Percentiles rank a stretch among this genome's conserved stretches.
phyloP scores from a whole-genome alignment of 2,113 vertebrate genomes.

The Muntiacus muntjak region DNA sequence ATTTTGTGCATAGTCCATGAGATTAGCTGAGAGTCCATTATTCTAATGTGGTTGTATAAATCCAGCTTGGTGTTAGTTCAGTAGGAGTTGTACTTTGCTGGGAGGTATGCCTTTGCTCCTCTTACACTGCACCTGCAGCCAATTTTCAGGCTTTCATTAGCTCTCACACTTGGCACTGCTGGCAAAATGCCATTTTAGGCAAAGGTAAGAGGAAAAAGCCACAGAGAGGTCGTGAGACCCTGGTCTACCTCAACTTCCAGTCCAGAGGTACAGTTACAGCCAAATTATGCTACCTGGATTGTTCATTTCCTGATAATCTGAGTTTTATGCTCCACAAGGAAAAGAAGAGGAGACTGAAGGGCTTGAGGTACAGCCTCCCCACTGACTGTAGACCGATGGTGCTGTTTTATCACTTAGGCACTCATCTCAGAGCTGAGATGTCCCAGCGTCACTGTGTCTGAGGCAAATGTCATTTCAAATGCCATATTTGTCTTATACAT shows the following conservation, averaged over 20 bases:
- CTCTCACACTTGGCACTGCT: not conserved
- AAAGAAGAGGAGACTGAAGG: not conserved
- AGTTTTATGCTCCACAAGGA: not conserved
- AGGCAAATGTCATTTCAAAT: not conserved
- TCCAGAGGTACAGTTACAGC: not conserved
- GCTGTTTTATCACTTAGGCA: not conserved
- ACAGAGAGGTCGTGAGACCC: not conserved
- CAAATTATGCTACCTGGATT: not conserved
- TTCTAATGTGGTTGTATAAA: not conserved
- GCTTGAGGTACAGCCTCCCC: not conserved
- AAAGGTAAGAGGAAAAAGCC: not conserved
- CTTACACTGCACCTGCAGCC: not conserved
- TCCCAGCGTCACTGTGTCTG: not conserved
- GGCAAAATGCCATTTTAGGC: not conserved
- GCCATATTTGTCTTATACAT: not conserved
- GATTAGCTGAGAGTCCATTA: not conserved
- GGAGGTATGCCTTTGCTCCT: not conserved
- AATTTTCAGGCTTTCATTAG: not conserved
- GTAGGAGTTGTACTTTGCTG: not conserved
- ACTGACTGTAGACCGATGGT: accelerated
- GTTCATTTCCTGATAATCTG: not conserved
- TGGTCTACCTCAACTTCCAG: not conserved
- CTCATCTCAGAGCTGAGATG: not conserved
- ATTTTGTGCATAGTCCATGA: not conserved
- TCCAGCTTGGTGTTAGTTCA: not conserved